Evolutionary conservation across 2,888 invertebrate genomes (phyloP).

Genomic region (Poecilus cupreus): DNA sequence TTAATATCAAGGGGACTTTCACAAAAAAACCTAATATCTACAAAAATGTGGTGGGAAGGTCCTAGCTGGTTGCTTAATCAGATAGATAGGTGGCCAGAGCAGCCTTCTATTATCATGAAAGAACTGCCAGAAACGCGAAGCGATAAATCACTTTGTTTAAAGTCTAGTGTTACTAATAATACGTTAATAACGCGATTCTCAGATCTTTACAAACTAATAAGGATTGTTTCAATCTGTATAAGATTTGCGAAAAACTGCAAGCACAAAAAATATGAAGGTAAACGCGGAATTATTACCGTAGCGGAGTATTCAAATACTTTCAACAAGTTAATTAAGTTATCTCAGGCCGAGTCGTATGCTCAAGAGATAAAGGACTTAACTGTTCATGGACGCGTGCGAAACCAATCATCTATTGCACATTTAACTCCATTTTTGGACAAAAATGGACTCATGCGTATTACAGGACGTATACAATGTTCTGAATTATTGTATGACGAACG

Average conservation of each 20-base stretch:
- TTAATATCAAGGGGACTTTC: constrained; percentile 53
- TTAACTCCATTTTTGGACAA: constrained; percentile 39
- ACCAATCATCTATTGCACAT: background rate
- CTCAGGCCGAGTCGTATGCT: constrained; percentile 15
- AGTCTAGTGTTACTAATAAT: too few species aligned
- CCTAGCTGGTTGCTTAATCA: constrained; percentile 52
- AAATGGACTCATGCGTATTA: constrained; percentile 27
- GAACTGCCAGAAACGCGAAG: constrained; percentile 1
- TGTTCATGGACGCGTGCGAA: too few species aligned
- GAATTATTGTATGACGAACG: background rate
- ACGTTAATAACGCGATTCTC: too few species aligned
- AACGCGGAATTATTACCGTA: background rate
- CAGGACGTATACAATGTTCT: constrained; percentile 34
- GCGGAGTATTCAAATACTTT: background rate
- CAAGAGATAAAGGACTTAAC: background rate
- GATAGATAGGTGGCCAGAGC: constrained; percentile 19
- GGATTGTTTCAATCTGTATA: too few species aligned
- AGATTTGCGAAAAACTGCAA: constrained; percentile 8
- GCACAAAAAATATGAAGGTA: background rate
- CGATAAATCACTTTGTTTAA: too few species aligned
- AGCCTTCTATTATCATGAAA: too few species aligned
- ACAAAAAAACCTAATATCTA: background rate
- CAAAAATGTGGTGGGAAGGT: constrained; percentile 57
- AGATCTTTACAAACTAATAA: too few species aligned
- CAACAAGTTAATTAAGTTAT: background rate